These are phyloP conservation scores for Margaritifera margaritifera DNA, from an alignment of 2,888 invertebrate species.

Conservation along the genomic window DNA sequence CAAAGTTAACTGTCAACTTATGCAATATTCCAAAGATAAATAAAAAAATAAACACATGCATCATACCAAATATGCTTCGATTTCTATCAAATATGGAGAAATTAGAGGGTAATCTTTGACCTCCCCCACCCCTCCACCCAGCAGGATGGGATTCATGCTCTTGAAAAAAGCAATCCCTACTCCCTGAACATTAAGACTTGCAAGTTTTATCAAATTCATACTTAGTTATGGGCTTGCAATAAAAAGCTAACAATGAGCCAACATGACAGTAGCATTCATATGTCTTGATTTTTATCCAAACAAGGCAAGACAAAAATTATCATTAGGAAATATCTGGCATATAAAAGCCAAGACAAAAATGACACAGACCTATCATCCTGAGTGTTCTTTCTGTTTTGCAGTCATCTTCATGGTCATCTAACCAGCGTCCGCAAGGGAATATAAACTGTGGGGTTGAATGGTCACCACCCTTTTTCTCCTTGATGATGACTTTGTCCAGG, in stretches of 20 bases:
- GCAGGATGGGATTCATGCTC: no score
- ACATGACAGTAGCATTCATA: not conserved
- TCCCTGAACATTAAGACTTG: no score
- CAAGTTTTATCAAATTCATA: no score
- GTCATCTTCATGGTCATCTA: constrained; percentile 66
- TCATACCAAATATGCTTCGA: no score
- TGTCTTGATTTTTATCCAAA: not conserved
- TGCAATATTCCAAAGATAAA: no score
- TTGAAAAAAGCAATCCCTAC: no score
- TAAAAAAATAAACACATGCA: no score
- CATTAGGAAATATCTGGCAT: not conserved
- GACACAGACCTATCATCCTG: constrained; percentile 51
- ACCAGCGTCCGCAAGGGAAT: constrained; percentile 67
- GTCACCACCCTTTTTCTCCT: constrained; percentile 41
- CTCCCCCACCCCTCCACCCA: no score
- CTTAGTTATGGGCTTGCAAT: no score
- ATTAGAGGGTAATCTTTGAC: no score
- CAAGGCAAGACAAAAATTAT: not conserved
- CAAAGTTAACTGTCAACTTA: no score
- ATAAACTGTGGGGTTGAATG: constrained; percentile 42
- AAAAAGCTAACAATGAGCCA: not conserved
- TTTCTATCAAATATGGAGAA: no score
- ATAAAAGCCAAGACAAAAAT: not conserved
- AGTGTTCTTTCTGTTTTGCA: constrained; percentile 62
- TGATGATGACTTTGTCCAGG: constrained; percentile 59